Evolutionary conservation across 2,888 invertebrate genomes (phyloP).

Genomic region (Xestia sexstrigata): DNA sequence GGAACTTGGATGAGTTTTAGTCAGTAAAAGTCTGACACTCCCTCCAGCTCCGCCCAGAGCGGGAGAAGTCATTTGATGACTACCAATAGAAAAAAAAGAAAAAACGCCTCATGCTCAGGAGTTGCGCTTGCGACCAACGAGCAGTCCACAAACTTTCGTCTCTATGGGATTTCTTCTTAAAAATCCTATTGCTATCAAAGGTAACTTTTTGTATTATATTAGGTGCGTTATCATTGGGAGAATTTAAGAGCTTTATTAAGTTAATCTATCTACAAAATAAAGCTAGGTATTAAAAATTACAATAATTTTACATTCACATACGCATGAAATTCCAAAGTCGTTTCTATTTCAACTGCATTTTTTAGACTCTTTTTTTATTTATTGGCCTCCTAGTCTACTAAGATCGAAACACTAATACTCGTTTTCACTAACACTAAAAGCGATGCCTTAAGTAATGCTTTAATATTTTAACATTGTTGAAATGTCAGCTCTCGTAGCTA

Average conservation of each 20-base stretch:
- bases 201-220: background rate
- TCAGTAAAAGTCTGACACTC: too few relatives aligned
- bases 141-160: background rate
- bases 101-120: background rate
- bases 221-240: too few relatives aligned
- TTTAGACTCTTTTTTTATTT: background rate
- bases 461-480: background rate
- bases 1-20: too few relatives aligned
- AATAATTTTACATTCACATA: conserved; percentile 14
- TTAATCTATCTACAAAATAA: background rate
- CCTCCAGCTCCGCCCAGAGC: too few relatives aligned
- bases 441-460: background rate
- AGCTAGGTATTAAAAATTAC: conserved; percentile 1
- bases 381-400: background rate
- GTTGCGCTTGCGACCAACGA: background rate
- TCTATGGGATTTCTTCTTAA: background rate
- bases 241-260: background rate
- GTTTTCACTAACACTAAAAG: background rate
- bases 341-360: conserved; percentile 11
- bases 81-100: too few relatives aligned
- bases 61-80: too few relatives aligned
- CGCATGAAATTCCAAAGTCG: background rate
- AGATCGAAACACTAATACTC: background rate
- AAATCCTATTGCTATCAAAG: background rate
- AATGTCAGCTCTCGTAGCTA: background rate